A percentile compares a stretch with the other conserved stretches of the same genome.
These are phyloP conservation scores for Lepidochrysops patricia DNA, from an alignment of 2,888 invertebrate genomes.

Conservation along the genomic window DNA sequence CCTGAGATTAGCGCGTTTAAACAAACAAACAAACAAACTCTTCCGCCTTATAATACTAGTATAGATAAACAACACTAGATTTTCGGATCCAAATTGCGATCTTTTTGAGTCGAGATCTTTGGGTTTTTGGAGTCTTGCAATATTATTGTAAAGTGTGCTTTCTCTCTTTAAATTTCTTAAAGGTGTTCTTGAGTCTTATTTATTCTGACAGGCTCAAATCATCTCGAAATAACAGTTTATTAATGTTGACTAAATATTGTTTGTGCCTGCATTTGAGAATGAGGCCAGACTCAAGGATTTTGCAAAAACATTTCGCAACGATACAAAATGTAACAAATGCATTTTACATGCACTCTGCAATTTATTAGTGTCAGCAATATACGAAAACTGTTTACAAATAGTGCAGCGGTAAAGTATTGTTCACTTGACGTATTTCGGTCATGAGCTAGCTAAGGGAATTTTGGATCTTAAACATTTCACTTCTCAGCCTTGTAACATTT, in stretches of 20 bases:
- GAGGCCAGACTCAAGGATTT: conserved; percentile 1
- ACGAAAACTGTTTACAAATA: neutral
- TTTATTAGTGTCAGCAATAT: neutral
- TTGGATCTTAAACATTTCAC: neutral
- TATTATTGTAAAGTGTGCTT: no score
- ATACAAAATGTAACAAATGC: conserved; percentile 5
- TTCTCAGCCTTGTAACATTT: neutral
- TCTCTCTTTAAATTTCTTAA: neutral
- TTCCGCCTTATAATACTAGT: no score
- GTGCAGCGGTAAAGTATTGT: neutral
- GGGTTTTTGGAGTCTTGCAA: no score
- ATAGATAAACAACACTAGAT: no score
- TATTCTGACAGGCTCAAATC: neutral
- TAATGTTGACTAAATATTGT: neutral
- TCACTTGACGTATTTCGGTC: neutral
- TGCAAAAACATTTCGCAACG: conserved; percentile 8
- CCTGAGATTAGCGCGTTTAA: no score
- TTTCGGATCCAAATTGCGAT: no score
- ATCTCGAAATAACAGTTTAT: neutral
- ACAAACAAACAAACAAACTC: no score
- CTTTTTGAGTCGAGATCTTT: no score
- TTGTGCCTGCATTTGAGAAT: neutral
- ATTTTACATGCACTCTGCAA: neutral
- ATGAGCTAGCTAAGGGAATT: neutral
- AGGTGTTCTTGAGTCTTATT: neutral